phyloP scores from a whole-genome alignment of 1,140 invertebrate species.

The Nixonia krombeini region DNA sequence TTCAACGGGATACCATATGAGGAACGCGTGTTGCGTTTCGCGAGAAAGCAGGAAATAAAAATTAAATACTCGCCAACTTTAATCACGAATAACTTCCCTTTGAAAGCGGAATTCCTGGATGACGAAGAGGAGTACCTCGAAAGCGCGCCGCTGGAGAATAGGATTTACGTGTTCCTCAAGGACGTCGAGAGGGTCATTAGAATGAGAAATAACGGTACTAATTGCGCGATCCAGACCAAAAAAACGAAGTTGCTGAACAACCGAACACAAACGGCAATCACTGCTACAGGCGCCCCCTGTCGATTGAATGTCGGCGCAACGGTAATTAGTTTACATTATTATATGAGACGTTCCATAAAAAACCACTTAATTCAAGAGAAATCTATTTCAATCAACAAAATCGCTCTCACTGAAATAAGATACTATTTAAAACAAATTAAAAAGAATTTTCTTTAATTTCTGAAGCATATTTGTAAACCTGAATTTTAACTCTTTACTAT shows the following conservation, averaged over 20 bases:
- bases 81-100: background rate
- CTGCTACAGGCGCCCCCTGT: conserved; percentile 35
- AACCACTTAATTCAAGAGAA: too few relatives aligned
- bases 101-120: conserved; percentile 46
- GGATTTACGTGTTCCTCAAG: conserved; percentile 38
- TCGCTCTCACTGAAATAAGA: too few relatives aligned
- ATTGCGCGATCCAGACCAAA: conserved; percentile 46
- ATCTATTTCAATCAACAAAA: too few relatives aligned
- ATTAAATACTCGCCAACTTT: conserved; percentile 39
- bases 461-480: too few relatives aligned
- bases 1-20: conserved; percentile 41
- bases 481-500: too few relatives aligned
- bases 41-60: conserved; percentile 44
- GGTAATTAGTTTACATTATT: conserved; percentile 33
- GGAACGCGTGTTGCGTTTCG: conserved; percentile 43
- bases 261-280: conserved; percentile 43
- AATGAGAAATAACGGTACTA: conserved; percentile 40
- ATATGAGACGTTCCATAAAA: background rate
- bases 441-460: too few relatives aligned
- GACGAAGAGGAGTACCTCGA: conserved; percentile 40
- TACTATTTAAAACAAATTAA: too few relatives aligned
- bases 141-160: conserved; percentile 17
- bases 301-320: conserved; percentile 45
- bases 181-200: conserved; percentile 33
- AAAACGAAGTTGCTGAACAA: conserved; percentile 27